These are phyloP conservation scores for Eupeodes corollae DNA, from an alignment of 1,140 invertebrate genomes.

Conservation along the genomic window DNA sequence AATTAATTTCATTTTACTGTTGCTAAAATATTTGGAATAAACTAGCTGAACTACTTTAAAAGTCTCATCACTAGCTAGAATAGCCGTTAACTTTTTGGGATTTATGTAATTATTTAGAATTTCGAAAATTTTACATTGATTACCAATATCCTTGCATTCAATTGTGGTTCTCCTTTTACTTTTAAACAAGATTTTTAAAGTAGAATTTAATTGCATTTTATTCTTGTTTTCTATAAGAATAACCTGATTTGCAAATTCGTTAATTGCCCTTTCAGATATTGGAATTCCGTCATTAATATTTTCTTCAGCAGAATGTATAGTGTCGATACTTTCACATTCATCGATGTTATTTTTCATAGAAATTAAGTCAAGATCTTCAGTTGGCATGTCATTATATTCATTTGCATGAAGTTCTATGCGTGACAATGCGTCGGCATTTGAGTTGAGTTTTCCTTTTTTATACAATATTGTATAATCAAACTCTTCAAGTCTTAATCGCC, in stretches of 20 bases:
- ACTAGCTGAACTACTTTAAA: conserved; percentile 4
- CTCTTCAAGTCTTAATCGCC: conserved; percentile 17
- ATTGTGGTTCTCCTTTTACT: conserved; percentile 9
- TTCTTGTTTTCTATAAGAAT: no score
- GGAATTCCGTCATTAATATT: conserved; percentile 6
- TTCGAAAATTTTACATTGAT: conserved; percentile 7
- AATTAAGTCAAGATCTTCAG: neutral
- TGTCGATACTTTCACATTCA: no score
- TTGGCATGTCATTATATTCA: no score
- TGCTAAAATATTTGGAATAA: conserved; percentile 11
- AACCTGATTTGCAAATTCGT: no score
- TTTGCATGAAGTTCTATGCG: conserved; percentile 7
- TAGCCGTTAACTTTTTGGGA: conserved; percentile 6
- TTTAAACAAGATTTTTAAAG: conserved; percentile 5
- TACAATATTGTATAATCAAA: conserved; percentile 33
- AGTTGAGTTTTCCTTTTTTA: conserved; percentile 26
- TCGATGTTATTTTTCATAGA: neutral
- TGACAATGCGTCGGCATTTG: conserved; percentile 25
- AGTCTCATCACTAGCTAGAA: conserved; percentile 10
- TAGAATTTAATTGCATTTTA: no score
- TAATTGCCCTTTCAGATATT: no score
- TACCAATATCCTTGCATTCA: neutral
- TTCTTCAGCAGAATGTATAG: conserved; percentile 1
- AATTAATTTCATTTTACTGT: conserved; percentile 17
- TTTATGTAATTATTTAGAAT: conserved; percentile 13